These are phyloP conservation scores for Pantherophis vulpinus DNA, from an alignment of 2,797 vertebrate genomes.

Conservation along the genomic window DNA sequence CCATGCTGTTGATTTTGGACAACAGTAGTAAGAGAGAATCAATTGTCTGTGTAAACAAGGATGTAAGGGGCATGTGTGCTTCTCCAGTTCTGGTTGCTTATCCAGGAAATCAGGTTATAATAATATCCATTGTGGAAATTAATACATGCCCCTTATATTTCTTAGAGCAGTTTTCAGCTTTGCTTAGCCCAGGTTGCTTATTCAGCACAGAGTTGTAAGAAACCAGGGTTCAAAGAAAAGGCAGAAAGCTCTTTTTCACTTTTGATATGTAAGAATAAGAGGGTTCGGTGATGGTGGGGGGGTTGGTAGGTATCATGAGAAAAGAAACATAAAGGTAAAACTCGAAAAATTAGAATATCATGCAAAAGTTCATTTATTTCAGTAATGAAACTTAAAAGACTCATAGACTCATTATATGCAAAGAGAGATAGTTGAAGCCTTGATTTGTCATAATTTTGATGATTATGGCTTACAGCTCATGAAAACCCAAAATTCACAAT, in stretches of 20 bases:
- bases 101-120: not conserved
- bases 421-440: no score
- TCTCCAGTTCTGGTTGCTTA: not conserved
- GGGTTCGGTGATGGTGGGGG: no score
- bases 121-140: not conserved
- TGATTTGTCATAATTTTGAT: no score
- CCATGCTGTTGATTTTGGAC: not conserved
- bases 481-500: no score
- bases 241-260: not conserved
- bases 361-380: no score
- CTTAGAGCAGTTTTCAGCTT: not conserved
- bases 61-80: not conserved
- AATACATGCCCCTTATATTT: not conserved
- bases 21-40: not conserved
- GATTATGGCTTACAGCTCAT: no score
- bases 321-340: not conserved
- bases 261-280: not conserved
- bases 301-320: not conserved
- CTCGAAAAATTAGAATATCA: no score
- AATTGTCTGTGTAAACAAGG: not conserved
- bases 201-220: not conserved
- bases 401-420: no score
- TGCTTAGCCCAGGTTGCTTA: not conserved
- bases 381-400: no score
- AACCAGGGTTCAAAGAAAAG: not conserved